Evolutionary conservation across 2,113 vertebrate genomes (phyloP), one percentile per base, ranked within the genome.

Genomic region (Scortum barcoo): DNA sequence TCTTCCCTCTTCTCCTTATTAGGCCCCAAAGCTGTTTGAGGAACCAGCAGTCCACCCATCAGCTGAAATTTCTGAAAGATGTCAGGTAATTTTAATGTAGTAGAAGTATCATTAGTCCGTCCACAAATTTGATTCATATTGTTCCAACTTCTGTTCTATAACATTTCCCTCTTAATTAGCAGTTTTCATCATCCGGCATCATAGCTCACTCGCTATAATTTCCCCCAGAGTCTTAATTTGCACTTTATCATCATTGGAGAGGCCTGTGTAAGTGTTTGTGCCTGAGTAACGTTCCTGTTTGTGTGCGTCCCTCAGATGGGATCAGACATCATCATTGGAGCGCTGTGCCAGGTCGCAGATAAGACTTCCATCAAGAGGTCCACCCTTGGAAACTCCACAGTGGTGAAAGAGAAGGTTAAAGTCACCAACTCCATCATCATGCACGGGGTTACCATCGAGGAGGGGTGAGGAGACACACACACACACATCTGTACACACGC

Each of bases 381-480:
- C 11, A 95, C 97, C 48, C 93, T 99, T 0, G 98, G 98, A 54
- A 94, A 93, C 87, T 94, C 92, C 70, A 97, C 97, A 80, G 86
- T 76, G 3, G 93, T 99, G 76, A 96, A 93, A 93, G 97, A 98
- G 72, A 98, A 95, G 95, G 97, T 97, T 81, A 97, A 97, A 94
- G 94, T 99, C 86, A 95, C 94, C 80, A 99, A 96, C 93, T 99
- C 97, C 75, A 97, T 99, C 94, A 95, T 99, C 89, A 99, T 99
- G 98, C 97, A 98, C 67, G 96, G 95, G 22, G 97, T 99, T 86
- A 98, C 95, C 20, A 94, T 99, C 67, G 97, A 99, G 75, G 98
- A 99, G 91, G 97, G 97, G 98, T 99, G 95, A 85, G 97, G 75
- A 84, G 76, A 89, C 68, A 75, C 76, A 63, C 63, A 84, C 78